Evolutionary conservation across 2,797 vertebrate genomes (phyloP).

Genomic region (Clarias pachynema): DNA sequence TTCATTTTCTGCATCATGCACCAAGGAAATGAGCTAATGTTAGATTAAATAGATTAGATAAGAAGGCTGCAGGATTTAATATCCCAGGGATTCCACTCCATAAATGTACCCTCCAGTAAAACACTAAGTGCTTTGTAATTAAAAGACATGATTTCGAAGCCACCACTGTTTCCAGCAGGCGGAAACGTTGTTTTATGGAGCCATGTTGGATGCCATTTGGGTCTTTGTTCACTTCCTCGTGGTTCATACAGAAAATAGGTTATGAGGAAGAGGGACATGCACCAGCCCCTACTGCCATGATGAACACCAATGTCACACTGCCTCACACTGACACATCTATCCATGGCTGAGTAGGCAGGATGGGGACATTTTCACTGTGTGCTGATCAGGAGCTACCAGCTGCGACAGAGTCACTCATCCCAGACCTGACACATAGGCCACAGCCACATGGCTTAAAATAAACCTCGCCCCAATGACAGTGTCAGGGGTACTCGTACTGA

Average conservation of each 20-base stretch:
- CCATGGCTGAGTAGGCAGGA: slow-evolving; percentile 61
- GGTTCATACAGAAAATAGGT: not conserved
- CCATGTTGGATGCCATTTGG: slow-evolving; percentile 9
- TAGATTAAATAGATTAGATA: slow-evolving; percentile 37
- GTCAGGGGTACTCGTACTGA: slow-evolving; percentile 27
- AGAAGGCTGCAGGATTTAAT: slow-evolving; percentile 32
- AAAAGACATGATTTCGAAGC: slow-evolving; percentile 22
- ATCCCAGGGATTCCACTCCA: slow-evolving; percentile 32
- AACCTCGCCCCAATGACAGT: slow-evolving; percentile 17
- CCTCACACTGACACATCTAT: slow-evolving; percentile 61
- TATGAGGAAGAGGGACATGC: slow-evolving; percentile 58
- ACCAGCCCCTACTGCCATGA: slow-evolving; percentile 58
- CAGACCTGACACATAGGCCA: slow-evolving; percentile 35
- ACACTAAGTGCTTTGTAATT: slow-evolving; percentile 34
- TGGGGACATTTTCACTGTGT: slow-evolving; percentile 20
- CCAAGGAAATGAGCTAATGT: slow-evolving; percentile 41
- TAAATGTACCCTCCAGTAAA: slow-evolving; percentile 34
- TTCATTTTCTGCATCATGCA: slow-evolving; percentile 37
- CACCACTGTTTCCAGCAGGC: slow-evolving; percentile 22
- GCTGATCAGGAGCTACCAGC: slow-evolving; percentile 41
- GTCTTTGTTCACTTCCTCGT: not conserved
- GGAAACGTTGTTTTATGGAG: not conserved
- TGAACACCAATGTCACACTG: slow-evolving; percentile 33
- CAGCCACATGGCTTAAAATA: slow-evolving; percentile 33
- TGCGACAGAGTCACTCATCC: slow-evolving; percentile 36